Conservation (phyloP, 2,113 vertebrate genomes). For the Upupa epops region DNA sequence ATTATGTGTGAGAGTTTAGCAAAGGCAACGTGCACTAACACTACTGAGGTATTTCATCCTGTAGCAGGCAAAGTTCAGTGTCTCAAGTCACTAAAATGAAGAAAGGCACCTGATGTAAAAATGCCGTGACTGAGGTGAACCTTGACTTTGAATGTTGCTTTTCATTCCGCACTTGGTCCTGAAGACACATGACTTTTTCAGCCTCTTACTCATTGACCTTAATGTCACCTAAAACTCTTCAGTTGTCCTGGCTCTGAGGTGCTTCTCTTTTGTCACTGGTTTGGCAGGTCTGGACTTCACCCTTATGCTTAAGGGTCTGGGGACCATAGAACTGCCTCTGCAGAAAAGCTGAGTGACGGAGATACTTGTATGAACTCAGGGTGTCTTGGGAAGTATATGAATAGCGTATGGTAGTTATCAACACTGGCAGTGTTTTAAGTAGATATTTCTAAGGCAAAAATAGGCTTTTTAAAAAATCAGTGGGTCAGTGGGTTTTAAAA, state of each 20-base stretch:
- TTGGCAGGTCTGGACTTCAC: not conserved
- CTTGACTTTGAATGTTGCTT: not conserved
- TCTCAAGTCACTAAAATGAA: not conserved
- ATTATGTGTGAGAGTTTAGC: not conserved
- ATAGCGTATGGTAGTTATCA: not conserved
- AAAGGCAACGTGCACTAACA: not conserved
- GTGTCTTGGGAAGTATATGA: not conserved
- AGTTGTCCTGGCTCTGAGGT: not conserved
- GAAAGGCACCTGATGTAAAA: not conserved
- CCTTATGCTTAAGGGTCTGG: not conserved
- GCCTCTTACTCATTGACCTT: not conserved
- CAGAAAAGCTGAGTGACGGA: not conserved
- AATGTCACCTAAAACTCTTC: not conserved
- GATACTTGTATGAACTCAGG: not conserved
- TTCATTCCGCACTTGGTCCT: not conserved
- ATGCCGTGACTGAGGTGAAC: not conserved
- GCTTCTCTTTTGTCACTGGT: not conserved
- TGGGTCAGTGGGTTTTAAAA: not conserved
- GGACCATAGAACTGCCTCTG: not conserved
- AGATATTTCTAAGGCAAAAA: not conserved
- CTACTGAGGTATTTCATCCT: not conserved
- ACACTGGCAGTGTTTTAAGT: not conserved
- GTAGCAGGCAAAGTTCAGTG: not conserved
- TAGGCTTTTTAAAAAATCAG: not conserved
- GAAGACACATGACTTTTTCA: not conserved